These are phyloP conservation scores for Ophonus ardosiacus DNA, from an alignment of 2,888 invertebrate species.

Conservation along the genomic window DNA sequence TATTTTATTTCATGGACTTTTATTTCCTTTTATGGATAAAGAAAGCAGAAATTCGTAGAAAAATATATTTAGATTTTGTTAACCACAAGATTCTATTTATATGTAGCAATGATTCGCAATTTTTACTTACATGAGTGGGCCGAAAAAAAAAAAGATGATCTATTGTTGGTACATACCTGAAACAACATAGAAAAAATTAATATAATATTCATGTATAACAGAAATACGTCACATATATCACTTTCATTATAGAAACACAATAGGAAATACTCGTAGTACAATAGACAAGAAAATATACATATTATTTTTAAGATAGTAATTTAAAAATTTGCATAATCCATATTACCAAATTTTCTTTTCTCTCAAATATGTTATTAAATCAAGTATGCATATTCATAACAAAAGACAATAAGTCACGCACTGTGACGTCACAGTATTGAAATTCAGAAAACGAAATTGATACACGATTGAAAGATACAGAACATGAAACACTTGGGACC, in stretches of 20 bases:
- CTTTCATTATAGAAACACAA: background rate
- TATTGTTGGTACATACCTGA: background rate
- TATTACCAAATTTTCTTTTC: background rate
- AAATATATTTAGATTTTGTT: background rate
- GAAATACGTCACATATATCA: no score
- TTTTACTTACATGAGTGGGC: background rate
- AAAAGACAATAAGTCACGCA: constrained; percentile 36
- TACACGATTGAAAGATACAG: constrained; percentile 20
- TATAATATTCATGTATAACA: background rate
- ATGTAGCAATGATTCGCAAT: background rate
- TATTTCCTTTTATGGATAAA: background rate
- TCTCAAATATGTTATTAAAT: constrained; percentile 22
- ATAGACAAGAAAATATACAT: constrained; percentile 4
- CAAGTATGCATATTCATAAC: constrained; percentile 34
- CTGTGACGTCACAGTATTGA: constrained; percentile 7
- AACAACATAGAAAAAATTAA: background rate
- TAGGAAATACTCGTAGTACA: background rate
- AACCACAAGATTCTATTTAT: background rate
- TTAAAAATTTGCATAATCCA: constrained; percentile 24
- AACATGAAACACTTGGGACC: constrained; percentile 2
- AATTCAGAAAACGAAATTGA: constrained; percentile 5
- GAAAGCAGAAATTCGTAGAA: background rate
- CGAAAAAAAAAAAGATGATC: background rate
- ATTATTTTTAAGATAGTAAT: constrained; percentile 2
- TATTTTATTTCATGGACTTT: no score